Percentiles rank a stretch among this genome's conserved stretches.
Conservation (phyloP, 2,113 vertebrate species). For the Petrocephalus microphthalmus region DNA sequence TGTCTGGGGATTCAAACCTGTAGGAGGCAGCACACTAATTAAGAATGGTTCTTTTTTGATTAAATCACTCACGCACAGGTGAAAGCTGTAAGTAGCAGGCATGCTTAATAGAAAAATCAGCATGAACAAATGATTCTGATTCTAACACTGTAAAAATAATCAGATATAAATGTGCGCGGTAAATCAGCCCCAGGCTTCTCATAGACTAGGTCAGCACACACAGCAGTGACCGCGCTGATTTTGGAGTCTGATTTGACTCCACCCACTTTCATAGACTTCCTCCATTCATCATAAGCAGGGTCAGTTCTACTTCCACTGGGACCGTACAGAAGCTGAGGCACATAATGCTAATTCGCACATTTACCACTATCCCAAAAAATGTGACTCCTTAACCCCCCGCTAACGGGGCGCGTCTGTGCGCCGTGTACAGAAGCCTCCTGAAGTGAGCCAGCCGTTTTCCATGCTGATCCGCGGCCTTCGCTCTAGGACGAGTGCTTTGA, state of each 20-base stretch:
- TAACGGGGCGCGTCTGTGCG: background rate
- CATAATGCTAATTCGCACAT: background rate
- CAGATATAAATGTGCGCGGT: background rate
- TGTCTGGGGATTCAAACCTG: background rate
- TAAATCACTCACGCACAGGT: background rate
- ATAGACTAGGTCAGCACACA: background rate
- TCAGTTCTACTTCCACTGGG: background rate
- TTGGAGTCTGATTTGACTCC: background rate
- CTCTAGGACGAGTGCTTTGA: conserved; percentile 37
- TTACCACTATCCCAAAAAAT: background rate
- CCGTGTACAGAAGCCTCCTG: conserved; percentile 17
- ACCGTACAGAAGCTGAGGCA: background rate
- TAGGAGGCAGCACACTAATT: background rate
- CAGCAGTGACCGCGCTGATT: background rate
- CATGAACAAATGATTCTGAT: background rate
- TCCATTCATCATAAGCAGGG: background rate
- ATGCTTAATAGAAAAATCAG: conserved; percentile 3
- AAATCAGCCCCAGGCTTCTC: background rate
- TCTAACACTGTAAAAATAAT: background rate
- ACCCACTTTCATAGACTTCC: background rate
- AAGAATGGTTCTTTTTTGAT: background rate
- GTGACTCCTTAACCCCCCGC: background rate
- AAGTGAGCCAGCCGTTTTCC: conserved; percentile 22
- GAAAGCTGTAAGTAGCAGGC: background rate
- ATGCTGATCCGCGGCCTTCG: background rate